Conservation (phyloP, 1,140 invertebrate genomes). For the Brachionus paranguensis region DNA sequence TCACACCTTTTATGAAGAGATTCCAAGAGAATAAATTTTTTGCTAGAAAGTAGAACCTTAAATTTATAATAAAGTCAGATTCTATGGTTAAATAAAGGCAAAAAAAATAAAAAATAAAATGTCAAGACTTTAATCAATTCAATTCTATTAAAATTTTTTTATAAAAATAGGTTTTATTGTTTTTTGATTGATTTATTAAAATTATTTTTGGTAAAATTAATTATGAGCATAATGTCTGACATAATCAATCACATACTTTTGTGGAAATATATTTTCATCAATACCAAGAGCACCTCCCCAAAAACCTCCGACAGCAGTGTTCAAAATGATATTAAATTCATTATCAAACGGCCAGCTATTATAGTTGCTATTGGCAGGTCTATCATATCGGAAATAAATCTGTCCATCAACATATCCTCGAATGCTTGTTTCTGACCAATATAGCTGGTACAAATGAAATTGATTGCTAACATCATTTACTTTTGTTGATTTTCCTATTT, state of each 20-base stretch:
- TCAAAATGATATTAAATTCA: constrained; percentile 1
- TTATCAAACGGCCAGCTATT: constrained; percentile 3
- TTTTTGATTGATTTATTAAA: not conserved
- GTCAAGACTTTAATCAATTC: too few relatives aligned
- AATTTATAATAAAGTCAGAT: too few relatives aligned
- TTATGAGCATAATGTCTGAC: not conserved
- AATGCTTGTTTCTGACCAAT: not conserved
- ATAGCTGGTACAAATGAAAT: not conserved
- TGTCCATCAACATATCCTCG: not conserved
- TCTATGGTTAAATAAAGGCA: too few relatives aligned
- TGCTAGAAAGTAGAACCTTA: too few relatives aligned
- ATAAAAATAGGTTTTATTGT: too few relatives aligned
- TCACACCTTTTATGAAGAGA: too few relatives aligned
- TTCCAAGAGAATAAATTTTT: too few relatives aligned
- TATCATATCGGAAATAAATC: not conserved
- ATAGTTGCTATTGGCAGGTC: not conserved
- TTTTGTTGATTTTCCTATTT: not conserved
- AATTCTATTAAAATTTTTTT: too few relatives aligned
- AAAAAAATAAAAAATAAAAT: too few relatives aligned
- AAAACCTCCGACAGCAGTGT: constrained; percentile 6
- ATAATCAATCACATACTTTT: not conserved
- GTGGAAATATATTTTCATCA: constrained; percentile 11
- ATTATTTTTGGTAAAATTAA: not conserved
- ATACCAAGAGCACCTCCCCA: constrained; percentile 1
- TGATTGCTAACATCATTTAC: constrained; percentile 11